Evolutionary conservation across 2,797 vertebrate species (phyloP), one percentile per base, ranked within the genome.

Genomic region (Enteromius argenteus): DNA sequence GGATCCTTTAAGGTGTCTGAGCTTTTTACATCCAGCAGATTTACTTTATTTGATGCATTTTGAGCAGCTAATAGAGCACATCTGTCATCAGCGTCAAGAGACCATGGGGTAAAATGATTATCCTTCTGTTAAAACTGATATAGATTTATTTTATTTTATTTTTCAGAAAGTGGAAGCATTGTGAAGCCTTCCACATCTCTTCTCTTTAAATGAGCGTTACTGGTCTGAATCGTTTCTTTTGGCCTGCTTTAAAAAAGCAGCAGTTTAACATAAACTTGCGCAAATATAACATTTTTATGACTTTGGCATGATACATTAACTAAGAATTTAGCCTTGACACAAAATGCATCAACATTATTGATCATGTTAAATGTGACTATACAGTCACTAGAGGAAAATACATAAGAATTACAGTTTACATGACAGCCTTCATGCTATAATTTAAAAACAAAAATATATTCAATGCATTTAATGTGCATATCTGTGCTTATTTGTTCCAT

Each of bases 11-110:
- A 60, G 10, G 27, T 46, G 39, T 73, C 27, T 46, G 23, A 17
- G 35, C 56, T 35, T 39, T 62, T 15, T 35, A 80, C n/a, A 23
- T 80, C 23, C 66, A 13, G 49, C 35, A 80, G n/a, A 56, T 46
- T 46, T 44, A 62, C 68, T n/a, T 68, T 85, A 32, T 35, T 68
- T 77, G 62, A 67, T 69, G 84, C 56, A 46, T 42, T 71, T 32
- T 73, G 37, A 74, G 35, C 73, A 58, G 60, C 56, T 66, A 81
- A 84, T 66, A 74, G 56, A 73, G 42, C 80, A 64, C 80, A 74
- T 73, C 80, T 81, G 69, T 81, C 42, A 74, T 74, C 42, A 64
- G 23, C 32, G 21, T 73, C 80, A 35, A 49, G 42, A 49, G 56
- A 62, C 69, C 42, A 64, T 35, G 68, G 68, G 68, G 19, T 81